Evolutionary conservation across 2,113 vertebrate species (phyloP).

Genomic region (Apus apus): DNA sequence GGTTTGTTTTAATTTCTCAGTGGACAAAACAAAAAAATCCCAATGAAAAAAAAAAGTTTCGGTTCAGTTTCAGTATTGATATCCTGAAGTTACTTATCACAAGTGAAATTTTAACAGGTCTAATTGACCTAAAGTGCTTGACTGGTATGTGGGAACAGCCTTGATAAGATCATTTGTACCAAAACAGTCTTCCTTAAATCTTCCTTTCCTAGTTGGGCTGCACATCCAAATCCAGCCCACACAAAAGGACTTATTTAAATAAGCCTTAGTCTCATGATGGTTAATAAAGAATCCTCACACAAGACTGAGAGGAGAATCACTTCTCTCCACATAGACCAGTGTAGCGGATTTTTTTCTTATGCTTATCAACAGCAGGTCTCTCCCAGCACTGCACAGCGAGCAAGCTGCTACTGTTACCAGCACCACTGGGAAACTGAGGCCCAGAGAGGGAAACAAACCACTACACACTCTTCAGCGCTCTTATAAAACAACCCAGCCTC

Average conservation of each 20-base stretch:
- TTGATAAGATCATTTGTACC: too few relatives aligned
- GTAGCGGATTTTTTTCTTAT: background rate
- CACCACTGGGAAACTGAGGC: background rate
- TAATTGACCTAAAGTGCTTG: background rate
- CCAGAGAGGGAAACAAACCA: background rate
- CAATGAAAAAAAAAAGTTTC: background rate
- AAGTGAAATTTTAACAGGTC: background rate
- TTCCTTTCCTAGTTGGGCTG: background rate
- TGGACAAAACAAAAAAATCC: background rate
- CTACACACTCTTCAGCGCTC: rapidly evolving
- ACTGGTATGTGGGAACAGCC: background rate
- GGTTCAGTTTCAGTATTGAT: background rate
- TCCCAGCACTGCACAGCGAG: background rate
- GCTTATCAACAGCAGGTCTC: background rate
- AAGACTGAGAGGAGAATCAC: background rate
- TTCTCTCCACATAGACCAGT: background rate
- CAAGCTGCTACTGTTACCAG: rapidly evolving
- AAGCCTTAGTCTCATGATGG: background rate
- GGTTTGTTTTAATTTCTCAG: background rate
- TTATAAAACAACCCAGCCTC: background rate
- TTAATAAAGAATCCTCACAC: background rate
- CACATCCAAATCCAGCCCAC: background rate
- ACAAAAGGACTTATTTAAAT: rapidly evolving
- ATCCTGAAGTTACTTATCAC: background rate
- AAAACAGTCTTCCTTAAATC: background rate